Evolutionary conservation across 2,888 invertebrate species (phyloP).

Genomic region (Portevinia maculata): DNA sequence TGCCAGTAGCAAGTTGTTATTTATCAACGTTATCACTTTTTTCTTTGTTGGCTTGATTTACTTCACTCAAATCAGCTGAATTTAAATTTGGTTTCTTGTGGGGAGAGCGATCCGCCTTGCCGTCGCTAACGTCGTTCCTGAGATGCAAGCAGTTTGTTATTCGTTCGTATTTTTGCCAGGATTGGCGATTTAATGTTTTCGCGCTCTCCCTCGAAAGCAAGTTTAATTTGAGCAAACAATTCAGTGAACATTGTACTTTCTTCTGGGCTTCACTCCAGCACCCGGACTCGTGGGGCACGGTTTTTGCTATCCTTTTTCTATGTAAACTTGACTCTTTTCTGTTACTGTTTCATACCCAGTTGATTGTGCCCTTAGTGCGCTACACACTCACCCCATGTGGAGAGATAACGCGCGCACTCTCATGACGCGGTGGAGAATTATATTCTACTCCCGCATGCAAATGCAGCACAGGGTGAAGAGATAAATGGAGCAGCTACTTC

Average conservation of each 20-base stretch:
- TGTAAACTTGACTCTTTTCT: slow-evolving; percentile 41
- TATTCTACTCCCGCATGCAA: slow-evolving; percentile 55
- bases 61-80: slow-evolving; percentile 33
- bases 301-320: slow-evolving; percentile 52
- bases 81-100: slow-evolving; percentile 17
- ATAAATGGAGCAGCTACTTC: slow-evolving; percentile 68
- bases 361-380: slow-evolving; percentile 8
- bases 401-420: slow-evolving; percentile 38
- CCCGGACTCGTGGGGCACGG: slow-evolving; percentile 13
- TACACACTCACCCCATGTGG: not conserved
- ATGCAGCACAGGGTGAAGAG: slow-evolving; percentile 39
- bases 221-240: slow-evolving; percentile 58
- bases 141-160: slow-evolving; percentile 8
- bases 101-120: not conserved
- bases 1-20: slow-evolving; percentile 61
- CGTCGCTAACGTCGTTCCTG: slow-evolving; percentile 13
- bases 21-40: slow-evolving; percentile 52
- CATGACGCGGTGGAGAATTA: slow-evolving; percentile 34
- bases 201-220: slow-evolving; percentile 22
- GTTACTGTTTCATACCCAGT: slow-evolving; percentile 10
- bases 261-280: not conserved
- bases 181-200: slow-evolving; percentile 51
- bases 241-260: slow-evolving; percentile 34
- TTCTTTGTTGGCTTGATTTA: slow-evolving; percentile 12
- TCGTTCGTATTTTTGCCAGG: slow-evolving; percentile 4